Percentiles rank a stretch among this genome's conserved stretches.
Evolutionary conservation across 2,888 invertebrate species (phyloP).

Genomic region (Polyploca ridens): DNA sequence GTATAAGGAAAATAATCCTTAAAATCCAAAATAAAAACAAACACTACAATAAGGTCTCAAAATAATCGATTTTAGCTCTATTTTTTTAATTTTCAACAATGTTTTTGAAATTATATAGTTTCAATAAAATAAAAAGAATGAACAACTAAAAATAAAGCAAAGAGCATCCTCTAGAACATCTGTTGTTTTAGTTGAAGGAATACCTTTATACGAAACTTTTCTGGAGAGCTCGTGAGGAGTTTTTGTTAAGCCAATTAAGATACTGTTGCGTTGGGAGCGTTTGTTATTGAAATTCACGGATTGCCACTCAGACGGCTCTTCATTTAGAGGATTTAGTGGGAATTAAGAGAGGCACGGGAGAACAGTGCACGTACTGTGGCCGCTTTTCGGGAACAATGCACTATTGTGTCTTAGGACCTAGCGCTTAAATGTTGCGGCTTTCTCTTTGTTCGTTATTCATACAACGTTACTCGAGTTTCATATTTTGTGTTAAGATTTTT

Average conservation of each 20-base stretch:
- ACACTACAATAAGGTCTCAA: neutral
- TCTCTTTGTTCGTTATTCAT: constrained; percentile 48
- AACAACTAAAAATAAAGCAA: constrained; percentile 23
- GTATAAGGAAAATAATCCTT: no score
- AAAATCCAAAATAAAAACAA: no score
- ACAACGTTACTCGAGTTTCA: constrained; percentile 34
- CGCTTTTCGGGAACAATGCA: constrained; percentile 67
- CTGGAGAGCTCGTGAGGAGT: constrained; percentile 33
- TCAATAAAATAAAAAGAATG: constrained; percentile 15
- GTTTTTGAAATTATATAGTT: neutral
- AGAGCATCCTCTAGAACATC: constrained; percentile 35
- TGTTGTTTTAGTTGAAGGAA: constrained; percentile 35
- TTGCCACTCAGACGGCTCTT: constrained; percentile 64
- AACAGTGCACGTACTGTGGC: constrained; percentile 67
- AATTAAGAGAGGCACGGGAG: constrained; percentile 62
- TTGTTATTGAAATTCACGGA: constrained; percentile 68
- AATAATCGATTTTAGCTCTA: neutral
- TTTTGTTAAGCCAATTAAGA: constrained; percentile 72
- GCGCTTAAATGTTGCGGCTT: constrained; percentile 60
- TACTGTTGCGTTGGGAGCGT: constrained; percentile 56
- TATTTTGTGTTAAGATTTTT: constrained; percentile 12
- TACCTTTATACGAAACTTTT: constrained; percentile 27
- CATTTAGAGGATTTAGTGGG: constrained; percentile 70
- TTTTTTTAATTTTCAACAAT: neutral
- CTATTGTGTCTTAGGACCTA: constrained; percentile 64